Evolutionary conservation across 2,113 vertebrate species (phyloP).

Genomic region (Sminthopsis crassicaudata): DNA sequence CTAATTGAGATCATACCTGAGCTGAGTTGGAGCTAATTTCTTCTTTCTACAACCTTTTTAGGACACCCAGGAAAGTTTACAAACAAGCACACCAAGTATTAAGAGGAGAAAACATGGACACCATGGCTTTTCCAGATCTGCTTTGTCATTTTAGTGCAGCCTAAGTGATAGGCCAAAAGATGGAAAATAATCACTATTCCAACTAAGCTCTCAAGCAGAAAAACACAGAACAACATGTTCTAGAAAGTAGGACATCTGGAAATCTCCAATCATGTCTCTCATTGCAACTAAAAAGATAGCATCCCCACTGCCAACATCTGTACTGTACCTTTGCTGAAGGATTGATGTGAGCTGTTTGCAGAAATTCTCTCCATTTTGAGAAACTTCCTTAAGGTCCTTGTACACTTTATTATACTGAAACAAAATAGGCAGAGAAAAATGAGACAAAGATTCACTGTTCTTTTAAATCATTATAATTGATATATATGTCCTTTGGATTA

Average conservation of each 20-base stretch:
- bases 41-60: not conserved
- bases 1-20: not conserved
- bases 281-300: not conserved
- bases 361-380: constrained; percentile 91
- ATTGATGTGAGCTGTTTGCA: constrained; percentile 90
- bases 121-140: not conserved
- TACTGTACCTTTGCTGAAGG: constrained; percentile 91
- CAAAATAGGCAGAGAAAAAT: constrained; percentile 48
- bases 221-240: constrained; percentile 9
- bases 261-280: not conserved
- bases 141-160: constrained; percentile 23
- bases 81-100: not conserved
- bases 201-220: constrained; percentile 35
- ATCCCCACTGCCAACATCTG: not conserved
- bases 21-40: not conserved
- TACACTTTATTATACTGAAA: constrained; percentile 91
- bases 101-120: not conserved
- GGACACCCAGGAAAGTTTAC: not conserved
- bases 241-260: constrained; percentile 39
- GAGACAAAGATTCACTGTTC: not conserved
- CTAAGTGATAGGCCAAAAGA: constrained; percentile 45
- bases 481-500: not conserved
- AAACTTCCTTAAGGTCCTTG: constrained; percentile 90
- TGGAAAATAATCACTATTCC: constrained; percentile 40
- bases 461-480: accelerated